These are phyloP conservation scores for Potamilus streckersoni DNA, from an alignment of 1,140 invertebrate genomes.

Conservation along the genomic window DNA sequence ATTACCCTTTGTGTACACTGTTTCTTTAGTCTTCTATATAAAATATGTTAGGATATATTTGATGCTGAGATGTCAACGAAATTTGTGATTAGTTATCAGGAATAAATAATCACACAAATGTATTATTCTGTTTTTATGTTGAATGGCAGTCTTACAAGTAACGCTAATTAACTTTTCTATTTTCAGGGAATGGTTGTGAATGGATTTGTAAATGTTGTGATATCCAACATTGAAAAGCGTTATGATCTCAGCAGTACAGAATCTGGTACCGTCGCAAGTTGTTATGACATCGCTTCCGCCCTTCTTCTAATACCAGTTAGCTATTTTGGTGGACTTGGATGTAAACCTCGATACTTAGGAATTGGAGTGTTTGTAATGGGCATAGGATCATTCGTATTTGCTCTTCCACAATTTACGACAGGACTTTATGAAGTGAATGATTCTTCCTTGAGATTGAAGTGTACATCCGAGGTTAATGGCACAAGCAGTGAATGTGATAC, in stretches of 20 bases:
- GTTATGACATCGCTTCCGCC: constrained; percentile 87
- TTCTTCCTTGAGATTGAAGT: constrained; percentile 22
- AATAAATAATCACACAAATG: too few relatives aligned
- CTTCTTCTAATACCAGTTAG: constrained; percentile 85
- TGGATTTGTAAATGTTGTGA: constrained; percentile 89
- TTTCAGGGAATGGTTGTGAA: constrained; percentile 85
- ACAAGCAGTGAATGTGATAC: constrained; percentile 16
- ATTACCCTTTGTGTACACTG: too few relatives aligned
- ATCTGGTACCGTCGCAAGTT: constrained; percentile 83
- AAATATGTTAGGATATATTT: too few relatives aligned
- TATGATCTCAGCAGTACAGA: constrained; percentile 82
- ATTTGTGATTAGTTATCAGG: too few relatives aligned
- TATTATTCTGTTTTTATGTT: too few relatives aligned
- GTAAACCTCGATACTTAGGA: constrained; percentile 84
- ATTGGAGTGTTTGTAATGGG: constrained; percentile 84
- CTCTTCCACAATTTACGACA: constrained; percentile 90
- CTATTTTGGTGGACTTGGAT: constrained; percentile 85
- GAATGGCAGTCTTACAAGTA: too few relatives aligned
- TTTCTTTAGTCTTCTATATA: too few relatives aligned
- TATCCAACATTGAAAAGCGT: constrained; percentile 87
- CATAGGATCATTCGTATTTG: constrained; percentile 86
- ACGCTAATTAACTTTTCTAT: not conserved
- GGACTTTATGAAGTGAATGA: constrained; percentile 41
- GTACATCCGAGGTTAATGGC: constrained; percentile 22
- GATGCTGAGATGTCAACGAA: too few relatives aligned